phyloP scores from a whole-genome alignment of 2,113 vertebrate genomes.

The Limanda limanda region DNA sequence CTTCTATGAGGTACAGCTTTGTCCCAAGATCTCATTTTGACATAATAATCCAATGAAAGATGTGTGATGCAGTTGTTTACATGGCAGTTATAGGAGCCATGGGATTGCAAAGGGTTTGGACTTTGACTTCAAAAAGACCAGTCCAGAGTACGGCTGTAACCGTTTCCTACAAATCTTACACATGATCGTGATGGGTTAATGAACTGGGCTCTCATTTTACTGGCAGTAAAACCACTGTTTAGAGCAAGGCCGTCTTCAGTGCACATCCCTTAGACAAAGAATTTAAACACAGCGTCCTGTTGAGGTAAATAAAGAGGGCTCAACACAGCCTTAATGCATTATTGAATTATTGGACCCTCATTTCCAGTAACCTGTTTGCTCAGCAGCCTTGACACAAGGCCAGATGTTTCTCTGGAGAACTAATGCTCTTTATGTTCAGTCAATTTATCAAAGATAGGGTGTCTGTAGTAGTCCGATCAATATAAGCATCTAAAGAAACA shows the following conservation, averaged over 20 bases:
- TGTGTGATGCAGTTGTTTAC: no score
- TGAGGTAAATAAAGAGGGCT: slow-evolving; percentile 36
- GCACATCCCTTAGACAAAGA: slow-evolving; percentile 10
- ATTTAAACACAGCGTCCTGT: slow-evolving; percentile 4
- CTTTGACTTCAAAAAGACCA: no score
- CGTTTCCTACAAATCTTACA: no score
- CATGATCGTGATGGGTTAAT: neutral
- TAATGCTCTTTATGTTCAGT: neutral
- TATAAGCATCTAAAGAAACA: slow-evolving; percentile 17
- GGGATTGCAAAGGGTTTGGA: no score
- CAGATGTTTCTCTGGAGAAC: slow-evolving; percentile 21
- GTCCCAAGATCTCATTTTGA: neutral
- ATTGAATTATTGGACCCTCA: slow-evolving; percentile 29
- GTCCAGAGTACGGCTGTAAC: no score
- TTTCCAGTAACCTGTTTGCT: slow-evolving; percentile 42
- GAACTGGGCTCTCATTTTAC: neutral
- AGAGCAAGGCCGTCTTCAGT: neutral
- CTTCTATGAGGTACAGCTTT: slow-evolving; percentile 92
- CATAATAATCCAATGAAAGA: neutral
- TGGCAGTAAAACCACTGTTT: neutral
- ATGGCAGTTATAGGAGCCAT: no score
- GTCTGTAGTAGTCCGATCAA: slow-evolving; percentile 14
- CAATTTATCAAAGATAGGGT: slow-evolving; percentile 10
- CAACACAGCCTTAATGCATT: slow-evolving; percentile 28
- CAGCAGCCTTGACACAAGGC: slow-evolving; percentile 23